Evolutionary conservation across 2,113 vertebrate species (phyloP).

Genomic region (Dromas ardeola): DNA sequence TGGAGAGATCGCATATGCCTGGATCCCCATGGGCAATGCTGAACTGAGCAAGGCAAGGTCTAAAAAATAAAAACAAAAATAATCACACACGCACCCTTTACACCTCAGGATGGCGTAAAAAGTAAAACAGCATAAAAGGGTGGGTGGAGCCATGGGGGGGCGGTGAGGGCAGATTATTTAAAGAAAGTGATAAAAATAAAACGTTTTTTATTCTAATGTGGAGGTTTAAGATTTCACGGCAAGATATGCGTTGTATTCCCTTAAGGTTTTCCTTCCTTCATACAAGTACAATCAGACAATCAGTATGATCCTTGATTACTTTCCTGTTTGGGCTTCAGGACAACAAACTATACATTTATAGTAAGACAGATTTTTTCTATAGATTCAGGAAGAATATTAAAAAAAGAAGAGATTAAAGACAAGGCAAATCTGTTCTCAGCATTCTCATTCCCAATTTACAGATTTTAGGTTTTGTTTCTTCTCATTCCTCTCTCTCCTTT

Average conservation of each 20-base stretch:
- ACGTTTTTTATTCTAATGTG: not conserved
- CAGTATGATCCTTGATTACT: not conserved
- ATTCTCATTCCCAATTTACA: not conserved
- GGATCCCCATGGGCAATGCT: not conserved
- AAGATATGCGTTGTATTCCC: not conserved
- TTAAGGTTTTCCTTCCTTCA: not conserved
- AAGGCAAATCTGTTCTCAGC: not conserved
- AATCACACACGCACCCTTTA: not conserved
- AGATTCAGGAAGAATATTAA: not conserved
- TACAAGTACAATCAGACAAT: not conserved
- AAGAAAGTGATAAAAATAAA: not conserved
- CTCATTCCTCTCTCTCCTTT: not conserved
- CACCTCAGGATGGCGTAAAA: not conserved
- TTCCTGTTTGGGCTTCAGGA: not conserved
- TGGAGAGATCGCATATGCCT: not conserved
- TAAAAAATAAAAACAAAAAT: not conserved
- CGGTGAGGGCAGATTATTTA: not conserved
- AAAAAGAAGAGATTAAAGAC: not conserved
- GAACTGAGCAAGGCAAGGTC: not conserved
- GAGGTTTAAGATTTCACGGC: not conserved
- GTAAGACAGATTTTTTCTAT: not conserved
- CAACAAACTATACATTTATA: not conserved
- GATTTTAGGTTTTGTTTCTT: not conserved
- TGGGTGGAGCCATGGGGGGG: fast-evolving
- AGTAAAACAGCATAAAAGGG: not conserved